Evolutionary conservation across 2,113 vertebrate species (phyloP).

Genomic region (Riparia riparia): DNA sequence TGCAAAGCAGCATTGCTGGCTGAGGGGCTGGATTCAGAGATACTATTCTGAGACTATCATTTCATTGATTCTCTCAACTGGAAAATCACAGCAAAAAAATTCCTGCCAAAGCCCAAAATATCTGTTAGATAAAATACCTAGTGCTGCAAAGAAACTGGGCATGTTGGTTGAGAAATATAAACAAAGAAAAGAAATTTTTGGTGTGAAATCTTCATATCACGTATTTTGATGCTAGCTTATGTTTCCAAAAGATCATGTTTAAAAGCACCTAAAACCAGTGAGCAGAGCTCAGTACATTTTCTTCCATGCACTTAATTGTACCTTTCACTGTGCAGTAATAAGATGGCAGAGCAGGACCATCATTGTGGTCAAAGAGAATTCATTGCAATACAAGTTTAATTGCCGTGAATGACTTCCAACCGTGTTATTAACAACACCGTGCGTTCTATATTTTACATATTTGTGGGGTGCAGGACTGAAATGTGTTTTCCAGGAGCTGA

Average conservation of each 20-base stretch:
- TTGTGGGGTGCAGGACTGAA: neutral
- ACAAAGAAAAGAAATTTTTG: neutral
- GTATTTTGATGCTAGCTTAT: slow-evolving; percentile 26
- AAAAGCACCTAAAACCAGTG: slow-evolving; percentile 58
- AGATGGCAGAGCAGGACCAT: slow-evolving; percentile 9
- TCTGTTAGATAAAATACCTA: neutral
- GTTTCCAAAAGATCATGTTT: slow-evolving; percentile 57
- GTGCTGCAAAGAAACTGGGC: neutral
- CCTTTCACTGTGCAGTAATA: slow-evolving; percentile 36
- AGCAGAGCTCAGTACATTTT: slow-evolving; percentile 23
- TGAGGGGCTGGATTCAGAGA: neutral
- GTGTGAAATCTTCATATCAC: slow-evolving; percentile 35
- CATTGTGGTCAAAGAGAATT: slow-evolving; percentile 40
- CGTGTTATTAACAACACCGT: slow-evolving; percentile 12
- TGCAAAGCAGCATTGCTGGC: neutral
- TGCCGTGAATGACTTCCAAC: neutral
- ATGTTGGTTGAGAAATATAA: neutral
- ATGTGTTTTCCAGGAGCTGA: slow-evolving; percentile 23
- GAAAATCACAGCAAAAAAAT: slow-evolving; percentile 13
- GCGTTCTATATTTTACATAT: neutral
- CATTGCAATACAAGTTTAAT: slow-evolving; percentile 52
- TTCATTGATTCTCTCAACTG: neutral
- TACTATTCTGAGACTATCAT: neutral
- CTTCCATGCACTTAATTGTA: slow-evolving; percentile 39
- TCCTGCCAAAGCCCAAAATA: slow-evolving; percentile 3